A percentile compares a stretch with the other conserved stretches of the same genome.
Conservation (phyloP, 2,797 vertebrate species). For the Momotus momota region DNA sequence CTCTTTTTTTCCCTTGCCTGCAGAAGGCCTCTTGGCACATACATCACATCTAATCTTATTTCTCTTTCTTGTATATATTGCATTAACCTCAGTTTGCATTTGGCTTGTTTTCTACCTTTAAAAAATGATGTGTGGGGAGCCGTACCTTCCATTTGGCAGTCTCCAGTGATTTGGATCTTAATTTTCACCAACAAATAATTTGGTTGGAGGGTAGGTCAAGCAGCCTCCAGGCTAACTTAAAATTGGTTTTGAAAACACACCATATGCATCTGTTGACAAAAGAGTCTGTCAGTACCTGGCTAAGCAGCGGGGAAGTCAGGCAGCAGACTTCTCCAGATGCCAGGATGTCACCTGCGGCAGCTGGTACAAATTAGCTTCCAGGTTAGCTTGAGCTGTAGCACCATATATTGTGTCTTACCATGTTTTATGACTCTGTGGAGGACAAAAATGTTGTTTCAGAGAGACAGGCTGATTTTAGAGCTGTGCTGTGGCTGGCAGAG, state of each 20-base stretch:
- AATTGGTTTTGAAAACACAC: neutral
- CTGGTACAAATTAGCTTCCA: neutral
- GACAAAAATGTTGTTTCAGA: neutral
- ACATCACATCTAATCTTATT: conserved; percentile 74
- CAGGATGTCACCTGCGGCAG: accelerated
- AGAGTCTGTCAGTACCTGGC: neutral
- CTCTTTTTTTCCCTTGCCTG: conserved; percentile 57
- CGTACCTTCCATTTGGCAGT: neutral
- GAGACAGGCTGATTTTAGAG: neutral
- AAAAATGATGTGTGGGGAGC: conserved; percentile 6
- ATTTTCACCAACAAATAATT: conserved; percentile 30
- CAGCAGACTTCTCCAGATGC: neutral
- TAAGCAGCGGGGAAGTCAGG: neutral
- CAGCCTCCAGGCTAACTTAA: neutral
- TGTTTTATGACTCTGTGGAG: neutral
- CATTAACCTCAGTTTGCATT: conserved; percentile 69
- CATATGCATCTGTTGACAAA: neutral
- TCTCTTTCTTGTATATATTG: conserved; percentile 64
- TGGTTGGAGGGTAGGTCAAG: conserved; percentile 16
- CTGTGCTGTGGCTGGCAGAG: neutral
- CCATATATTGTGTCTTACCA: accelerated
- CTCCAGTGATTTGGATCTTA: neutral
- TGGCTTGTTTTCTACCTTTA: conserved; percentile 61
- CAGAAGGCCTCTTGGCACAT: conserved; percentile 72
- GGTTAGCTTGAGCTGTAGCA: neutral